Base-by-base conservation (phyloP, 2,113 vertebrate genomes). In the Hippocampus mohnikei region DNA sequence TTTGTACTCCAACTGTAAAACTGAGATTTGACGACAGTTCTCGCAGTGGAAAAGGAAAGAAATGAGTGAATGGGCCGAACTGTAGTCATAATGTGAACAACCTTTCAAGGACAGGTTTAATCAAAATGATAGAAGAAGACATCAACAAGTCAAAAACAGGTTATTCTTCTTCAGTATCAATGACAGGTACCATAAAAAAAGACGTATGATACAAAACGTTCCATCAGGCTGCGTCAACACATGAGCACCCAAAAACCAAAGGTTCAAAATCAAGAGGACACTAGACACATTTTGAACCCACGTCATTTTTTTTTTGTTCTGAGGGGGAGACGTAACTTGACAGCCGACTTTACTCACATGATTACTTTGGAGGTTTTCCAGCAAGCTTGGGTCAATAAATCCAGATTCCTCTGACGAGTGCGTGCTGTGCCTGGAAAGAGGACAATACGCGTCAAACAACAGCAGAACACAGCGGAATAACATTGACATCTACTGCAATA, bases 321-420 rank as follows among this genome's bases (percentile, higher is more conserved):
- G 55, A 25, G 23, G 16, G 15, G 3, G 27, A 60, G 27, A 33
- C 15, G 16, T 60, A 33, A 60, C 15, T 60, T 60, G 58, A 60
- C 58, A 33, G 58, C n/a, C 5, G 8, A 25, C 42, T 18, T 83
- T 81, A 93, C 96, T 96, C 94, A 99, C 97, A 85, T 99, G 97
- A 93, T 95, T 95, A 85, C 87, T 96, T 84, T 98, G 95, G 85
- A 98, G 94, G 86, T 99, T 99, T 93, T 98, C 95, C 89, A 98
- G 90, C 89, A 99, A 91, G 48, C 94, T 95, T 4, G 91, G 84
- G 66, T 98, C 97, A 85, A 90, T 95, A 90, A 99, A 99, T 81
- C 88, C 90, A 59, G 90, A 92, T 79, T 96, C 96, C 2, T 97
- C 95, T 79, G 91, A 92, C 21, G 90, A 90, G 71, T 95, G 92